Conservation (phyloP, 37 sponge, comb jelly and placozoan species). For the Diacarnus erythraeanus region DNA sequence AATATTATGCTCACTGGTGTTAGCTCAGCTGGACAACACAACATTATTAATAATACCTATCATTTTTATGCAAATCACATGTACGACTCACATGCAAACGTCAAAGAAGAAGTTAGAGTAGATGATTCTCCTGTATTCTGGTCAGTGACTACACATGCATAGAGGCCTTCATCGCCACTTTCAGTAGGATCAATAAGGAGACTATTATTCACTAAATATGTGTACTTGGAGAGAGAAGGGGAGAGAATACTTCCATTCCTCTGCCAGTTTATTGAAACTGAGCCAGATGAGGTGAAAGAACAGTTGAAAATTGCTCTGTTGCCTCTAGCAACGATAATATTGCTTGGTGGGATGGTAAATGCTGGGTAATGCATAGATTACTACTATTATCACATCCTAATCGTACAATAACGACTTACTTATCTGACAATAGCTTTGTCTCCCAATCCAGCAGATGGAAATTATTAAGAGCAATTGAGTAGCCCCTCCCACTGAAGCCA, state of each 20-base stretch:
- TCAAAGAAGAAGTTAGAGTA: conserved; percentile 33
- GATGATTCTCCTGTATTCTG: neutral
- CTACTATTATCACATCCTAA: neutral
- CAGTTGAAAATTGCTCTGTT: conserved; percentile 53
- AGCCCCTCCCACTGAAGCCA: neutral
- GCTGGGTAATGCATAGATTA: neutral
- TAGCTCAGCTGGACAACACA: no score
- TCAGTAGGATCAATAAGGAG: conserved; percentile 39
- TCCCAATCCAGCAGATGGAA: neutral
- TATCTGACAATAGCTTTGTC: neutral
- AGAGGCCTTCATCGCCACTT: conserved; percentile 44
- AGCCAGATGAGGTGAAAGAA: conserved; percentile 16
- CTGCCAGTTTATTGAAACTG: conserved; percentile 49
- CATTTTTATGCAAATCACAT: neutral
- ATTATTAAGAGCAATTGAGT: neutral
- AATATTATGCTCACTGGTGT: no score
- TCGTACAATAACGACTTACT: neutral
- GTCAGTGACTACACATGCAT: conserved; percentile 52
- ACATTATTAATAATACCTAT: no score
- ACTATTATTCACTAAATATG: conserved; percentile 28
- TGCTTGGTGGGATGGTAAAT: conserved; percentile 35
- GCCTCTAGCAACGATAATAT: conserved; percentile 50
- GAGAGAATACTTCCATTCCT: conserved; percentile 14
- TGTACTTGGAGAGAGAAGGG: conserved; percentile 19
- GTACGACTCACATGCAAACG: conserved; percentile 65